Base-by-base conservation (phyloP, 2,113 vertebrate species). In the Pteruthius melanotis region DNA sequence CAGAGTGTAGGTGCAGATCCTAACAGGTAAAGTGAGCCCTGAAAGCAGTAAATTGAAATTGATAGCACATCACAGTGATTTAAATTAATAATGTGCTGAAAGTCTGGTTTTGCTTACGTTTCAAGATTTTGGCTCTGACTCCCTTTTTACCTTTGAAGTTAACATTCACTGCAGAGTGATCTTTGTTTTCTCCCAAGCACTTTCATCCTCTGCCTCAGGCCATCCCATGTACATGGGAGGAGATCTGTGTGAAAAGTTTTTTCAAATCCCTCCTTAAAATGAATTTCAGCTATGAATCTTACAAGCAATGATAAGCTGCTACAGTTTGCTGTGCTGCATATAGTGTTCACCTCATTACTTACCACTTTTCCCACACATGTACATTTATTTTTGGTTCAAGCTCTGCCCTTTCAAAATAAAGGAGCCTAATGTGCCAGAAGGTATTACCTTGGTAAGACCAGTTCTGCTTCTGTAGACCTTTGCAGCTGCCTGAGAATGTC, bases 61-160 rank as follows among this genome's bases (percentile, higher is more conserved):
- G 64, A 69, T 61, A 81, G 42, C 83, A 93, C 30, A 77, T 77
- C 72, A 50, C 24, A 50, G 45, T 83, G 27, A 30, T 80, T 88
- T 95, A 59, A 87, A 77, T 74, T 47, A 90, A 77, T 77, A 54
- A 85, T 72, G 79, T 83, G 47, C 54, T 83, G 59, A 80, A 93
- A 92, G 47, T 85, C 84, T 94, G 52, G 63, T 92, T 95, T 85
- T 95, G 89, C 57, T 92, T 92, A 89, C 30, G 14, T 91, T 94
- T 94, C 89, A 93, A 47, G 53, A 70, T 89, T 94, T 85, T 91
- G 49, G 60, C 64, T 92, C 47, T 50, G 7, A 27, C 75, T 82
- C 15, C 13, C 22, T 42, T 79, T 93, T 91, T 85, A 83, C 42
- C 71, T 95, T 95, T 91, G 93, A 95, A 89, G 70, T 93, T 76